phyloP scores from a whole-genome alignment of 30 jellyfish, hydroid and myxozoan species.

The Nemopilema nomurai region DNA sequence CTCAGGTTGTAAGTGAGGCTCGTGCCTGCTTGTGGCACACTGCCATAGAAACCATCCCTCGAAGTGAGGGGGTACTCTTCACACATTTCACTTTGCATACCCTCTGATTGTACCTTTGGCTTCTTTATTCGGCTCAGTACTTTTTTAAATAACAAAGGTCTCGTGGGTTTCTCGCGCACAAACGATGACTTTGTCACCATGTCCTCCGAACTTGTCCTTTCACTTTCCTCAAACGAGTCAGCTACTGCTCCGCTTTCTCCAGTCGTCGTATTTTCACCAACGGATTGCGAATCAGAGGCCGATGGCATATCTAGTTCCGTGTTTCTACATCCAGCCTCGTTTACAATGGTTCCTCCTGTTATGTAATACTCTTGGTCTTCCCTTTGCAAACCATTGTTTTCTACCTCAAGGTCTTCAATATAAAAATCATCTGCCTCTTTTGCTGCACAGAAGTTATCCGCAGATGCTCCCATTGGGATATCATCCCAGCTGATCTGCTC shows the following conservation, averaged over 20 bases:
- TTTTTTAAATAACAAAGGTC: constrained; percentile 34
- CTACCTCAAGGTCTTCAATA: neutral
- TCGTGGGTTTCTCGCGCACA: constrained; percentile 44
- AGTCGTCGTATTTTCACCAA: neutral
- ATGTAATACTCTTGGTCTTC: neutral
- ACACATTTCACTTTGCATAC: neutral
- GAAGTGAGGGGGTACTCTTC: constrained; percentile 36
- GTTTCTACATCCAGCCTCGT: neutral
- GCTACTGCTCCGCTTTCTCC: constrained; percentile 1
- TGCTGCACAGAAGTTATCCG: neutral
- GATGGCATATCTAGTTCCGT: neutral
- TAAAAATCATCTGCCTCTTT: neutral
- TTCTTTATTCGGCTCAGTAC: constrained; percentile 59
- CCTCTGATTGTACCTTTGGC: constrained; percentile 63
- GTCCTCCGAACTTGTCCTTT: constrained; percentile 25
- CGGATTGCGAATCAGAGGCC: neutral
- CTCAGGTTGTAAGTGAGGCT: neutral
- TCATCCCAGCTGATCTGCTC: neutral
- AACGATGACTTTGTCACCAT: constrained; percentile 67
- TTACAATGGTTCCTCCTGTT: neutral
- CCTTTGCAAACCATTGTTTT: neutral
- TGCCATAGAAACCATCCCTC: constrained; percentile 19
- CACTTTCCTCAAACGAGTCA: neutral
- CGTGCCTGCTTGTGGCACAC: neutral
- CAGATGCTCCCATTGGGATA: neutral